A percentile compares a stretch with the other conserved stretches of the same genome.
phyloP scores from a whole-genome alignment of 2,113 vertebrate species.

The Cranoglanis bouderius region DNA sequence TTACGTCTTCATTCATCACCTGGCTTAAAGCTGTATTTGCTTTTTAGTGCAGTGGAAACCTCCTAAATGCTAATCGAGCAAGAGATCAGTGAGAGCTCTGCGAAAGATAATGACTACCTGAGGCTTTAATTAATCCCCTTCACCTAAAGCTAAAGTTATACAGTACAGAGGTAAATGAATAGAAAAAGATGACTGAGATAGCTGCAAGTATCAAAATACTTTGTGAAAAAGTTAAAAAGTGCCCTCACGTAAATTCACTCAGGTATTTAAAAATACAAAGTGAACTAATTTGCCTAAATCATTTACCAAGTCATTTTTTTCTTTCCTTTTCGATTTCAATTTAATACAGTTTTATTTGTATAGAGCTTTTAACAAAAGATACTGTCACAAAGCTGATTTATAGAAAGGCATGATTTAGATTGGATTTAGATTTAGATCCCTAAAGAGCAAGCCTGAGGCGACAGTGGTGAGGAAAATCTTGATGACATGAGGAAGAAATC shows the following conservation, averaged over 20 bases:
- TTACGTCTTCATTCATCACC: constrained; percentile 41
- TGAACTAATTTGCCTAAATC: not conserved
- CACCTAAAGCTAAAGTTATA: not conserved
- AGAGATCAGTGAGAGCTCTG: constrained; percentile 7
- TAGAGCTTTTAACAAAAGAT: not conserved
- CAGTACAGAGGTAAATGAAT: not conserved
- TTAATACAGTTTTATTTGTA: not conserved
- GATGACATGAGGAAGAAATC: not conserved
- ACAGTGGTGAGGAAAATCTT: not conserved
- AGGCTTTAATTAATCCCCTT: not conserved
- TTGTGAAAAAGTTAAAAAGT: too few species aligned
- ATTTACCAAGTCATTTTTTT: not conserved
- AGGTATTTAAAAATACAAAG: not conserved
- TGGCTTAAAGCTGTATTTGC: constrained; percentile 24
- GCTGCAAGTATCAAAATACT: not conserved
- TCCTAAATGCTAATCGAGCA: constrained; percentile 5
- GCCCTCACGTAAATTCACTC: not conserved
- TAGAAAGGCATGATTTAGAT: not conserved
- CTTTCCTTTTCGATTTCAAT: not conserved
- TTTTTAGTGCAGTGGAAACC: constrained; percentile 36
- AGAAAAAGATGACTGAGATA: constrained; percentile 19
- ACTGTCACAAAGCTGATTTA: not conserved
- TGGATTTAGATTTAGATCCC: not conserved
- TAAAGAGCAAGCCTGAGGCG: not conserved
- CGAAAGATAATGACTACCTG: not conserved